Conservation (phyloP, 2,797 vertebrate genomes). For the Liparis tanakae region DNA sequence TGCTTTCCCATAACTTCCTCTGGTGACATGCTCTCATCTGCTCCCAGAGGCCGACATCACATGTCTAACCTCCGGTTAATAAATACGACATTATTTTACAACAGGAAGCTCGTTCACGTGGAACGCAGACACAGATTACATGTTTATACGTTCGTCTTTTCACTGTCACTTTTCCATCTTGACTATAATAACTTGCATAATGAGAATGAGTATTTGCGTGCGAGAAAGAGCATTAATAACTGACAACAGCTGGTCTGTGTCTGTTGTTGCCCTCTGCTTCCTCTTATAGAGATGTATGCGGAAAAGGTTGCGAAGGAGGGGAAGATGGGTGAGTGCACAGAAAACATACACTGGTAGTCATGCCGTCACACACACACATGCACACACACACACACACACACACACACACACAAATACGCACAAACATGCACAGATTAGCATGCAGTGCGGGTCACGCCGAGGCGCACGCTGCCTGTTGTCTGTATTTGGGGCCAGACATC, state of each 20-base stretch:
- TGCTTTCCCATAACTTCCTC: neutral
- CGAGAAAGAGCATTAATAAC: neutral
- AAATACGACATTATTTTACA: neutral
- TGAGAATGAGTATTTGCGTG: neutral
- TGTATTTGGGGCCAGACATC: conserved; percentile 71
- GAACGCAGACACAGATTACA: neutral
- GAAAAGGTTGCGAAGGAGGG: conserved; percentile 79
- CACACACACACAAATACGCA: conserved; percentile 18
- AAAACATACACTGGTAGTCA: conserved; percentile 5
- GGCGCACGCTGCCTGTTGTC: conserved; percentile 36
- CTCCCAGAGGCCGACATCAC: neutral
- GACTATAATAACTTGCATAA: neutral
- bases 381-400: conserved; percentile 7
- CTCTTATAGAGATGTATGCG: conserved; percentile 67
- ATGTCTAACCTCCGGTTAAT: conserved; percentile 15
- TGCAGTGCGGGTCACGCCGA: conserved; percentile 40
- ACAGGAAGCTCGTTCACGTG: neutral
- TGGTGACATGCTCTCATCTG: neutral
- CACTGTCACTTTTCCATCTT: neutral
- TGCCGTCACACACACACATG: neutral
- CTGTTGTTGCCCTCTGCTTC: conserved; percentile 28
- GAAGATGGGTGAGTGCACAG: conserved; percentile 82
- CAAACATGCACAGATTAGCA: conserved; percentile 13
- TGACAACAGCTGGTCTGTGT: neutral
- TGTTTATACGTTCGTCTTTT: neutral